Conservation (phyloP, 2,113 vertebrate species). For the Vidua chalybeata region DNA sequence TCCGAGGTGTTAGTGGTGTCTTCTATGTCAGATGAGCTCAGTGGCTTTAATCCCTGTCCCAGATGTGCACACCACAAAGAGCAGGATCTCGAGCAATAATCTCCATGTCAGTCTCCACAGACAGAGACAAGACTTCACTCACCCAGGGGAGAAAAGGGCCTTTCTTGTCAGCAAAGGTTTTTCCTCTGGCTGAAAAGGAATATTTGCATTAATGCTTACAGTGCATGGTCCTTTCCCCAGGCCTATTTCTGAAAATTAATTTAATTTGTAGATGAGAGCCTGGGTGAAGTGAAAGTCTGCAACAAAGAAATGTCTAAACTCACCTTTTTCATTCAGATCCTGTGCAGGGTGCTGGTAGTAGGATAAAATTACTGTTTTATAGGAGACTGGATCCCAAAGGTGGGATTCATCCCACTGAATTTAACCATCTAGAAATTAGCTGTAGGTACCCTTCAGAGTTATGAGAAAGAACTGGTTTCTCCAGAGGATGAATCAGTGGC, state of each 20-base stretch:
- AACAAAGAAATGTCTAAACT: neutral
- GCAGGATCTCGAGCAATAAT: constrained; percentile 48
- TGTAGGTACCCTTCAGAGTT: neutral
- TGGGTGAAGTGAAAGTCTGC: neutral
- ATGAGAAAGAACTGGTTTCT: neutral
- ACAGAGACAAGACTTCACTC: neutral
- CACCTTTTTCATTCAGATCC: neutral
- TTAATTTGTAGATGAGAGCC: neutral
- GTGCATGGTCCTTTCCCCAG: neutral
- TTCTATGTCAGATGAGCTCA: constrained; percentile 19
- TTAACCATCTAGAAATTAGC: neutral
- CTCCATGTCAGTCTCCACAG: constrained; percentile 41
- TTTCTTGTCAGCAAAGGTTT: constrained; percentile 14
- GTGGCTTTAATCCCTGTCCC: constrained; percentile 46
- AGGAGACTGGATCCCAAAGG: neutral
- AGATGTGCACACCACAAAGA: constrained; percentile 39
- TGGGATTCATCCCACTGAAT: neutral
- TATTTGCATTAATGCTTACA: neutral
- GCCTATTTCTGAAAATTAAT: neutral
- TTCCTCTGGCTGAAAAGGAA: neutral
- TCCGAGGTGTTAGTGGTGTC: constrained; percentile 10
- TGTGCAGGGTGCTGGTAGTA: neutral
- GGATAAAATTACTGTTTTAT: neutral
- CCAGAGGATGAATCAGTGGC: neutral
- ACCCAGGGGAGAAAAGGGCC: neutral